Evolutionary conservation across 2,888 invertebrate genomes (phyloP).

Genomic region (Gymnocheta viridis): DNA sequence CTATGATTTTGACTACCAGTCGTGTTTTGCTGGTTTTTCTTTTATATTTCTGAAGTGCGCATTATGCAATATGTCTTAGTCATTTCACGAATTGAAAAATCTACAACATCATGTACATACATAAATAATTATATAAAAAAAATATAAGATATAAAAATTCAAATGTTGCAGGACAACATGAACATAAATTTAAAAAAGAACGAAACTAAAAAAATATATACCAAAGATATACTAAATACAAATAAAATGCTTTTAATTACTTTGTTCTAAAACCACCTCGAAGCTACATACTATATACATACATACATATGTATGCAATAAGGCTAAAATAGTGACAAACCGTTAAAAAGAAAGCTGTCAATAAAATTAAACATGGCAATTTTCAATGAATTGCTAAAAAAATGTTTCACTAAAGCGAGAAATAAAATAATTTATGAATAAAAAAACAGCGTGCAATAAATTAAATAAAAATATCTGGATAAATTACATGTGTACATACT

Average conservation of each 20-base stretch:
- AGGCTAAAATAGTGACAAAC: constrained; percentile 11
- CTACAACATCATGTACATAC: neutral
- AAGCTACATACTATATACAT: neutral
- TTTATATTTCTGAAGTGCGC: constrained; percentile 54
- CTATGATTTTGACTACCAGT: constrained; percentile 29
- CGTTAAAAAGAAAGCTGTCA: neutral
- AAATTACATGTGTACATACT: neutral
- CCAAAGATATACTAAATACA: constrained; percentile 38
- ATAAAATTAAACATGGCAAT: neutral
- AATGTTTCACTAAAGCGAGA: neutral
- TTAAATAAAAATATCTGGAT: constrained; percentile 15
- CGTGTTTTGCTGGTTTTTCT: constrained; percentile 54
- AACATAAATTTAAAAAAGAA: constrained; percentile 13
- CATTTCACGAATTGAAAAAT: constrained; percentile 21
- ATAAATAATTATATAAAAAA: neutral
- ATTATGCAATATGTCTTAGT: constrained; percentile 43
- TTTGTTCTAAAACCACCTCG: neutral
- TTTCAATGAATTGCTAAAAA: neutral
- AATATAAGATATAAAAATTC: neutral
- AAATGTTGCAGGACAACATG: constrained; percentile 67
- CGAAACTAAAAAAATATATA: constrained; percentile 19
- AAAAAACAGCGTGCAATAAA: constrained; percentile 28
- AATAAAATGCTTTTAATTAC: neutral
- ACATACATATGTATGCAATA: constrained; percentile 12
- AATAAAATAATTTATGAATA: neutral